Base-by-base conservation (phyloP, 2,888 invertebrate genomes). In the Agrotis puta region DNA sequence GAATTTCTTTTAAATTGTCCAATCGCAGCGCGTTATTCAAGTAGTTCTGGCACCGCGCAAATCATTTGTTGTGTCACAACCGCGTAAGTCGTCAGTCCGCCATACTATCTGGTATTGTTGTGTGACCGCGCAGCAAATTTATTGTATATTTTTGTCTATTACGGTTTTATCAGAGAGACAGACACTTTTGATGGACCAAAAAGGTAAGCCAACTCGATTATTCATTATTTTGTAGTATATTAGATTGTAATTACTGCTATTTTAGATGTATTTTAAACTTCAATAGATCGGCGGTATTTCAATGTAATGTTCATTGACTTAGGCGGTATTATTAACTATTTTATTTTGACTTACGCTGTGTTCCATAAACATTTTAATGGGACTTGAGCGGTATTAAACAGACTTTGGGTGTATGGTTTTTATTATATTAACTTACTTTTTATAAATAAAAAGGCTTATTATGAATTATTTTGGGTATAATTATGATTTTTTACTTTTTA, bases 351-450 rank as follows among this genome's bases (percentile, higher is more conserved):
- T 50, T 50, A 50, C 50, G 50, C 50, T 50, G 50, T 50, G 50
- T 50, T 50, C 20, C 20, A 50, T 50, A 50, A 20, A 50, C n/a
- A 50, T 20, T 50, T 50, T 50, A 50, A 50, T 50, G 50, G 50
- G 50, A 64, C 64, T 64, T 64, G 64, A 64, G 51, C 64, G 54
- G 53, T 64, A 64, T 53, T 53, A 53, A 64, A 64, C 54, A 51
- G 64, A 61, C 59, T 63, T 51, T 53, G 53, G 39, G 63, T 53
- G 43, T 63, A 53, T 63, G 11, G 63, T 53, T 63, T 63, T 51
- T 53, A 63, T 53, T 53, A 53, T 50, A 53, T 63, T 56, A 57
- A 48, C 64, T 65, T 65, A 48, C 48, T 53, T 56, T 58, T 47
- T 65, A 27, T 48, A 65, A 47, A 64, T 54, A 64, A 64, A 54